These are phyloP conservation scores for Lepeophtheirus salmonis DNA, from an alignment of 1,140 invertebrate species.

Conservation along the genomic window DNA sequence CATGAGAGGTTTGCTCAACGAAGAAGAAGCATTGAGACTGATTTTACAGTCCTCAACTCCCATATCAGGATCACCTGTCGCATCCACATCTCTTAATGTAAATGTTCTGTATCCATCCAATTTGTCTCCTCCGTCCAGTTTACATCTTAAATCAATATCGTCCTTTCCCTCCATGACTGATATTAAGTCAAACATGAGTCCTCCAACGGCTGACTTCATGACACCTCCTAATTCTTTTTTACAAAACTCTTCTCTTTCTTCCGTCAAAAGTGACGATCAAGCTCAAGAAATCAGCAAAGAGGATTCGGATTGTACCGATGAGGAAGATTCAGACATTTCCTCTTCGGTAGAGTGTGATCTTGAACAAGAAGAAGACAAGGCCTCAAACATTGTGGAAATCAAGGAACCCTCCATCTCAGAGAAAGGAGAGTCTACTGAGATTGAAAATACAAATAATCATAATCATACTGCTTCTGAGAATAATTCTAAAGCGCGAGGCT, in stretches of 20 bases:
- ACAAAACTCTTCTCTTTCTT: neutral
- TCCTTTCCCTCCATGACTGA: neutral
- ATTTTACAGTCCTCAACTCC: constrained; percentile 1
- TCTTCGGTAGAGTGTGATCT: no score
- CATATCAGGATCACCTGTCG: neutral
- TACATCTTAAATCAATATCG: neutral
- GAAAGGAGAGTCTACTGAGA: no score
- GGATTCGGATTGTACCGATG: neutral
- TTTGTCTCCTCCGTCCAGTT: neutral
- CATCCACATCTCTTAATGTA: neutral
- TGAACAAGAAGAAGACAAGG: no score
- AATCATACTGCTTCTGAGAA: no score
- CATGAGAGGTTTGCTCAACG: constrained; percentile 10
- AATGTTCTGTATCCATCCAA: neutral
- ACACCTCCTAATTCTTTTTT: neutral
- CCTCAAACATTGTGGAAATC: no score
- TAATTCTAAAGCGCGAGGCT: no score
- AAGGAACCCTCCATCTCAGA: no score
- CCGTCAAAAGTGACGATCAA: neutral
- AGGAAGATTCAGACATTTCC: no score
- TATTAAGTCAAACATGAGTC: neutral
- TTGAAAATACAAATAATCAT: no score
- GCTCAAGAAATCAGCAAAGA: neutral
- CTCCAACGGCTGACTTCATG: neutral
- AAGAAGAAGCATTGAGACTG: constrained; percentile 14